phyloP scores from a whole-genome alignment of 92 coral and sea anemone species.

The Palythoa heliodiscus region DNA sequence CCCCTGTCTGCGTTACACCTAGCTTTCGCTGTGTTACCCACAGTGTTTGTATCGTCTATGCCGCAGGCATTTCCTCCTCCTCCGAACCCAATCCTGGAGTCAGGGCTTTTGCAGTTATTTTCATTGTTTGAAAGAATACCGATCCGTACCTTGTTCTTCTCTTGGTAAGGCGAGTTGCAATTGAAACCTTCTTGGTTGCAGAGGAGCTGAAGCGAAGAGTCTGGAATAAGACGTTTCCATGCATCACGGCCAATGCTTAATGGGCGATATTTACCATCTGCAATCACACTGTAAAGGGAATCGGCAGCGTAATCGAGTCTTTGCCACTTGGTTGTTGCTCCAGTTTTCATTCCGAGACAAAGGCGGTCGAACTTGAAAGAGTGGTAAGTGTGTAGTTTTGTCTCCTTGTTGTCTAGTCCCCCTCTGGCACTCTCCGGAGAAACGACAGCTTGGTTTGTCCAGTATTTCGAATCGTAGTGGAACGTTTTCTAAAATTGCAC shows the following conservation, averaged over 20 bases:
- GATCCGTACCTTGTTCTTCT: background rate
- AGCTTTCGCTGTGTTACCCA: constrained; percentile 43
- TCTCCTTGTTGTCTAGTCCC: constrained; percentile 31
- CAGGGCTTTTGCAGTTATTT: constrained; percentile 6
- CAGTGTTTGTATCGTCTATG: constrained; percentile 28
- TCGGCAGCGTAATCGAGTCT: constrained; percentile 26
- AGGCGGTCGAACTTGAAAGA: constrained; percentile 28
- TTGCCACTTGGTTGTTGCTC: background rate
- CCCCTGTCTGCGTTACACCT: constrained; percentile 17
- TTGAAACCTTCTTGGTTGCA: constrained; percentile 33
- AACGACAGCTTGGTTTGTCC: constrained; percentile 31
- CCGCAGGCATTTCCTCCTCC: background rate
- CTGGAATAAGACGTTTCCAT: background rate
- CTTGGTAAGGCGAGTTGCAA: background rate
- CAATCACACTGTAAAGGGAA: constrained; percentile 3
- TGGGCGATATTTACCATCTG: constrained; percentile 18
- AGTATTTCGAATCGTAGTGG: constrained; percentile 30
- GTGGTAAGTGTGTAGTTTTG: constrained; percentile 39
- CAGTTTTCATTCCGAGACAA: constrained; percentile 28
- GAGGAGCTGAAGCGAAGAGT: constrained; percentile 25
- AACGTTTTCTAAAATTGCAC: constrained; percentile 26
- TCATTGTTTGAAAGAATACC: constrained; percentile 23
- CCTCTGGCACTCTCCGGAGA: constrained; percentile 1
- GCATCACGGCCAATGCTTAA: constrained; percentile 13
- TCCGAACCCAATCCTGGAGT: constrained; percentile 46